Percentiles rank a stretch among this genome's conserved stretches.
These are phyloP conservation scores for Elegia similella DNA, from an alignment of 2,888 invertebrate genomes.

Conservation along the genomic window DNA sequence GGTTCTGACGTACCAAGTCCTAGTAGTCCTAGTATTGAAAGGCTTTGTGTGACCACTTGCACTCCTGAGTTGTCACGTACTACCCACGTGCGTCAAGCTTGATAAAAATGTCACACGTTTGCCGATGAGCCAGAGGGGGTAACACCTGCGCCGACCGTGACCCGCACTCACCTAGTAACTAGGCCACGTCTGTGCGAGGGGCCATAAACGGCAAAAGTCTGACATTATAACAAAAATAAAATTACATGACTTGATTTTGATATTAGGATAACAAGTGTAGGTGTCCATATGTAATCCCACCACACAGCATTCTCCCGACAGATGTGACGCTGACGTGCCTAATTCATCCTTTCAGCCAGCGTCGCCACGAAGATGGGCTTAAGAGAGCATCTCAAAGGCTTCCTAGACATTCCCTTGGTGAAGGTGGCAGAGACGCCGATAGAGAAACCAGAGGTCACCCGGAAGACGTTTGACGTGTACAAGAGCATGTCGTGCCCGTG, in stretches of 20 bases:
- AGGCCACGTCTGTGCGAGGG: too few species aligned
- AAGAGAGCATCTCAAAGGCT: conserved; percentile 5
- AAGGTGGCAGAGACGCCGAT: neutral
- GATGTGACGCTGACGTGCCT: neutral
- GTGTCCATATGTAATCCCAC: neutral
- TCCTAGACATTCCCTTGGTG: conserved; percentile 9
- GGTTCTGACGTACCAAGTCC: neutral
- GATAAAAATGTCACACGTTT: too few species aligned
- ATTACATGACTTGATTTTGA: too few species aligned
- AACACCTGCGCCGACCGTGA: too few species aligned
- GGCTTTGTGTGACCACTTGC: neutral
- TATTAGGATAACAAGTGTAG: neutral
- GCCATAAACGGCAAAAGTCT: too few species aligned
- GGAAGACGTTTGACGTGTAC: neutral
- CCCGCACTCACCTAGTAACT: too few species aligned
- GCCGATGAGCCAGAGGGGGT: too few species aligned
- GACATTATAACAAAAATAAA: too few species aligned
- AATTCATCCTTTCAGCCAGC: conserved; percentile 13
- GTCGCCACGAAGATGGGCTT: neutral
- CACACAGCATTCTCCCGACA: neutral
- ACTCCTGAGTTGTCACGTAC: neutral
- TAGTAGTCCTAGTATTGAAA: neutral
- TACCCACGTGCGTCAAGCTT: too few species aligned
- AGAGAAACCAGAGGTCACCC: neutral
- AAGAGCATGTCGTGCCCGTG: conserved; percentile 4